These are phyloP conservation scores for Agrotis clavis DNA, from an alignment of 2,888 invertebrate species.

Conservation along the genomic window DNA sequence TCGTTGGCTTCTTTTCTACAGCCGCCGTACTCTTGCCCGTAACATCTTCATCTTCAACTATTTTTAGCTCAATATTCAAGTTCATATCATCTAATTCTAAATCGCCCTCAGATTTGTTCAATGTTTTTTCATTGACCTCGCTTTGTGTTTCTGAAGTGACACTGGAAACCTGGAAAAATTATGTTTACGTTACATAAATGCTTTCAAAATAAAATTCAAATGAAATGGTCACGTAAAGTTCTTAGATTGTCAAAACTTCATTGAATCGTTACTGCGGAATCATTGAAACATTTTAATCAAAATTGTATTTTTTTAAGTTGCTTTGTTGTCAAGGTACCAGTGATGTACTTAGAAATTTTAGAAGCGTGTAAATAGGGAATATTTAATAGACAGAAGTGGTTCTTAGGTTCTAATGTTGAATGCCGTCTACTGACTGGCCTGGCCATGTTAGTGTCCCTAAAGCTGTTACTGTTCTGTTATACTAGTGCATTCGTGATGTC, in stretches of 20 bases:
- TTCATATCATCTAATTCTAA: conserved; percentile 82
- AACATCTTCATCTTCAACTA: conserved; percentile 86
- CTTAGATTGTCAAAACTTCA: not conserved
- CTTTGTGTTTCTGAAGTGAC: conserved; percentile 76
- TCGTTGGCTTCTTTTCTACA: conserved; percentile 33
- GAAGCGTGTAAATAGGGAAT: conserved; percentile 33
- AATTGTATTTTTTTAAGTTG: not conserved
- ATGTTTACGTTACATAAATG: not conserved
- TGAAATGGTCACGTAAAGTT: not conserved
- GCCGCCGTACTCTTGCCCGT: conserved; percentile 54
- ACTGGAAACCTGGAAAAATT: conserved; percentile 77
- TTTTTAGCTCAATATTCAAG: conserved; percentile 86
- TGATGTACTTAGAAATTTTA: conserved; percentile 20
- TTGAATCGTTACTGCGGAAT: not conserved
- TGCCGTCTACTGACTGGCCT: not conserved
- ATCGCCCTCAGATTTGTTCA: conserved; percentile 72
- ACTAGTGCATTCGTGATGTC: conserved; percentile 48
- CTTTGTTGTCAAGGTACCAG: not conserved
- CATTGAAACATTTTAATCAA: conserved; percentile 1
- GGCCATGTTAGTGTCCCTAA: conserved; percentile 22
- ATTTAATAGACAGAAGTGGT: conserved; percentile 26
- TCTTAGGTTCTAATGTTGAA: conserved; percentile 1
- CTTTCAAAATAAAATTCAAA: not conserved
- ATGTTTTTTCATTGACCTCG: conserved; percentile 72
- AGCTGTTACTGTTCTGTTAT: conserved; percentile 27